Evolutionary conservation across 1,140 invertebrate species (phyloP), one percentile per base, ranked within the genome.

Genomic region (Ctenoplectra terminalis): DNA sequence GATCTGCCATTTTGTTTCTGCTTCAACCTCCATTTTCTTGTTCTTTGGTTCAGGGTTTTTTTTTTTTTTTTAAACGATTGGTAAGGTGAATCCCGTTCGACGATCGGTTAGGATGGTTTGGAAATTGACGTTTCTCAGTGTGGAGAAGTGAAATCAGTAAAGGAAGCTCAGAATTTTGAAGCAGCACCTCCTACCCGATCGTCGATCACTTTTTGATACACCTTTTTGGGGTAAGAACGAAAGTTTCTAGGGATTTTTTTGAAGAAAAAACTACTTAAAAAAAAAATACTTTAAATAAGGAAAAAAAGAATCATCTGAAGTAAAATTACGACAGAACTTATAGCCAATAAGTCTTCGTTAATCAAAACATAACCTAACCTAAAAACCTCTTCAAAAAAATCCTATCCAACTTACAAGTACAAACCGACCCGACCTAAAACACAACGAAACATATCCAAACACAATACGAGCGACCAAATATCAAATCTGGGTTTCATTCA

Each of bases 141-240:
- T 43, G 40, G 66, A 77, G 75, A 75, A 70, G 52, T 60, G 69
- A 72, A 73, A 72, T 48, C 20, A 9, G 15, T 72, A 37, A 73
- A 34, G 77, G 77, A 79, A 79, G 77, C 69, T 79, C 77, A 37
- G n/a, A 79, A 73, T 79, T 71, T 63, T 67, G 46, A 79, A 79
- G 77, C 69, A 29, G 58, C 43, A 7, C 26, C 20, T 29, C 26
- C 69, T n/a, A 37, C 15, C n/a, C 43, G 46, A 67, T 31, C 54
- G 48, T 81, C 73, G 52, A 43, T 9, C n/a, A 1, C 20, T n/a
- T 13, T 15, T 23, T 2, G 29, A 29, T 7, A 13, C 58, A 34
- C 15, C 15, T 34, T 60, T 34, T 34, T 20, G 2, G 15, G 2
- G 8, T 31, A 15, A 15, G 11, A 29, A 29, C 13, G 17, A 43